A percentile compares a stretch with the other conserved stretches of the same genome.
phyloP scores from a whole-genome alignment of 2,113 vertebrate species.

The Athene cunicularia region DNA sequence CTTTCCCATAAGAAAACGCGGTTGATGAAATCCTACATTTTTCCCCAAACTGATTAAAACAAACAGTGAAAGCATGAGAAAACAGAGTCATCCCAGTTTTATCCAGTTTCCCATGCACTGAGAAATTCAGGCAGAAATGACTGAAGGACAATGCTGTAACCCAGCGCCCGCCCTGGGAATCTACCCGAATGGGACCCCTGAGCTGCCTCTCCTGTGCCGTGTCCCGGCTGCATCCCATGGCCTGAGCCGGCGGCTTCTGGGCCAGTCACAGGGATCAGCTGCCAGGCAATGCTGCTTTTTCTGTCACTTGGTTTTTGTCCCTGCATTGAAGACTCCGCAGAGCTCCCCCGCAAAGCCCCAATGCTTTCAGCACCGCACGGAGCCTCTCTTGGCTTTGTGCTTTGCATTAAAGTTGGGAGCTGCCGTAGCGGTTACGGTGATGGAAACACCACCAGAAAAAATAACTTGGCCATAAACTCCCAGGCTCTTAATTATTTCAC shows the following conservation, averaged over 20 bases:
- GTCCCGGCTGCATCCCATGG: neutral
- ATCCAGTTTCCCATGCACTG: neutral
- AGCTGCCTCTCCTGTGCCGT: neutral
- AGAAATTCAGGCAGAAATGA: neutral
- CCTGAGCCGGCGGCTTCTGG: neutral
- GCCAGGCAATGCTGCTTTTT: neutral
- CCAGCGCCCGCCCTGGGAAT: rapidly evolving
- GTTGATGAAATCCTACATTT: neutral
- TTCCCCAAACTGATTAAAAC: neutral
- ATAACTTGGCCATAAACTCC: rapidly evolving
- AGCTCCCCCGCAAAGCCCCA: neutral
- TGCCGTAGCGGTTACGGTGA: neutral
- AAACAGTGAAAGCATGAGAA: neutral
- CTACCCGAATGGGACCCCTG: neutral
- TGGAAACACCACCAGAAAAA: neutral
- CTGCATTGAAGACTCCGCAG: rapidly evolving
- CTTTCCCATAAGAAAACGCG: neutral
- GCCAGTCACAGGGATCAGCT: neutral
- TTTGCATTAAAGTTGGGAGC: neutral
- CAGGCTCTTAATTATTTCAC: neutral
- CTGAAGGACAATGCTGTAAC: neutral
- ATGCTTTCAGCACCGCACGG: neutral
- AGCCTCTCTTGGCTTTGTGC: neutral
- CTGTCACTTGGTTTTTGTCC: neutral
- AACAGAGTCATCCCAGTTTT: neutral